These are phyloP conservation scores for Diacarnus erythraeanus DNA, from an alignment of 37 sponge, comb jelly and placozoan species.

Conservation along the genomic window DNA sequence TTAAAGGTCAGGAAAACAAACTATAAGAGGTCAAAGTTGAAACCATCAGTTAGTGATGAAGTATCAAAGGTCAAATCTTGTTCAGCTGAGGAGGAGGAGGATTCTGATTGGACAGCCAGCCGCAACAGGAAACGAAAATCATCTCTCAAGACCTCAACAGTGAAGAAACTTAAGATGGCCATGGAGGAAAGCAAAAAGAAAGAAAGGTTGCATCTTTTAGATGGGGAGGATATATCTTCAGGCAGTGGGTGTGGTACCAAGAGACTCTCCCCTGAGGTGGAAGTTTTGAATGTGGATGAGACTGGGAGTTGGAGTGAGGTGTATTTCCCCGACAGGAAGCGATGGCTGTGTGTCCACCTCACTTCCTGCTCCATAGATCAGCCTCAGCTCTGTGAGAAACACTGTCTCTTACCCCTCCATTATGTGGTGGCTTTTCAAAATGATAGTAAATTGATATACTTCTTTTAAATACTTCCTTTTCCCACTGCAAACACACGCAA, in stretches of 20 bases:
- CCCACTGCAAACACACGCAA: no score
- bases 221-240: not conserved
- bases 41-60: no score
- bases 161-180: conserved; percentile 1
- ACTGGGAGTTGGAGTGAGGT: conserved; percentile 70
- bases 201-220: not conserved
- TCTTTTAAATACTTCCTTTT: not conserved
- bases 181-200: not conserved
- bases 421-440: conserved; percentile 60
- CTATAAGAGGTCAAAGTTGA: no score
- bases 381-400: conserved; percentile 61
- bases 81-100: not conserved
- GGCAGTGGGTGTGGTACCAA: not conserved
- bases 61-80: not conserved
- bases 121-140: not conserved
- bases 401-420: conserved; percentile 13
- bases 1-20: no score
- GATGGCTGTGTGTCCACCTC: conserved; percentile 53
- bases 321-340: not conserved
- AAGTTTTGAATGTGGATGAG: not conserved
- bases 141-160: not conserved
- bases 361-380: conserved; percentile 51
- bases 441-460: not conserved
- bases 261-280: not conserved
- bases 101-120: not conserved